Percentiles rank a stretch among this genome's conserved stretches.
Conservation (phyloP, 2,888 invertebrate genomes). For the Apodemia zela region DNA sequence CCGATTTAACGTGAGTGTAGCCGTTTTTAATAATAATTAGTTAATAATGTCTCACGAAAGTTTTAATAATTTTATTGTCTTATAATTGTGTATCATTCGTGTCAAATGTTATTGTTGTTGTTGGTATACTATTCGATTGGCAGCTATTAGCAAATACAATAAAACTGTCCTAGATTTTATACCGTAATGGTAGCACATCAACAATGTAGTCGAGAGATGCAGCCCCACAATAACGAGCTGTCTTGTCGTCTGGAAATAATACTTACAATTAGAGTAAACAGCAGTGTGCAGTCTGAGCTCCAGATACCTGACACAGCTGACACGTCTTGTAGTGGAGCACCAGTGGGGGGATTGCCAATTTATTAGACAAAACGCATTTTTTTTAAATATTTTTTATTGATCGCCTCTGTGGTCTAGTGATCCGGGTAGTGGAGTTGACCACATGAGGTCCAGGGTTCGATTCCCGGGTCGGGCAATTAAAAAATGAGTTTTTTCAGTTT, state of each 20-base stretch:
- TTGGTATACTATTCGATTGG: not conserved
- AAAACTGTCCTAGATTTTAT: not conserved
- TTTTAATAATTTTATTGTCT: too few species aligned
- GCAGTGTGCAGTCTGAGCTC: not conserved
- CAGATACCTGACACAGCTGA: conserved; percentile 18
- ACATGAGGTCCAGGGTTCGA: too few species aligned
- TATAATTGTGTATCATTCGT: too few species aligned
- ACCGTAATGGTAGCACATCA: not conserved
- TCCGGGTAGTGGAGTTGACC: too few species aligned
- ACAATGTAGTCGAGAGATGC: conserved; percentile 6
- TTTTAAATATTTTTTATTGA: too few species aligned
- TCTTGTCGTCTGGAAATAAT: conserved; percentile 13
- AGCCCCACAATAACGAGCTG: conserved; percentile 9
- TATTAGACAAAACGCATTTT: not conserved
- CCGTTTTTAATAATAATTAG: too few species aligned
- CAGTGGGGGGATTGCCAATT: not conserved
- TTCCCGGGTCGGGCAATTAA: too few species aligned
- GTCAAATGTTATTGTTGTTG: too few species aligned
- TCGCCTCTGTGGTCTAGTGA: too few species aligned
- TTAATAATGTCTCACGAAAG: too few species aligned
- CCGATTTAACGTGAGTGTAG: too few species aligned
- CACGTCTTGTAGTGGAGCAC: not conserved
- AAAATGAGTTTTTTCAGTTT: too few species aligned
- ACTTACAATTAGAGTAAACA: conserved; percentile 18
- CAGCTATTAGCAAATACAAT: conserved; percentile 6